Evolutionary conservation across 2,888 invertebrate species (phyloP).

Genomic region (Pterostichus niger): DNA sequence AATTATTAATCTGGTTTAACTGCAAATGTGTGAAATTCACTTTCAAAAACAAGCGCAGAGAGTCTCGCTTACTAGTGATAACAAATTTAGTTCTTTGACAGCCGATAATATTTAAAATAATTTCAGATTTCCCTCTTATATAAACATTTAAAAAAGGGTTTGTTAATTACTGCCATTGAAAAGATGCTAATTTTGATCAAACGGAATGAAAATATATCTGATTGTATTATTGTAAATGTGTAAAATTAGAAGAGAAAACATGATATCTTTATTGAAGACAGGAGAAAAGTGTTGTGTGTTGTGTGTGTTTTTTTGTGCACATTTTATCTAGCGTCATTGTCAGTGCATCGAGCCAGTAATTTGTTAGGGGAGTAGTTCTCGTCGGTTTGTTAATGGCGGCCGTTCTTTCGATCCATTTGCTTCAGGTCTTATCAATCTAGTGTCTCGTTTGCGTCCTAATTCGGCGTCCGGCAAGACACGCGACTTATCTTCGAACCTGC

Average conservation of each 20-base stretch:
- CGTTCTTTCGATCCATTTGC: slow-evolving; percentile 69
- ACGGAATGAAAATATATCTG: too few relatives aligned
- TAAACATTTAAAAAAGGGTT: too few relatives aligned
- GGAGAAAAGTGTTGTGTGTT: slow-evolving; percentile 10
- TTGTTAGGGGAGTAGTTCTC: slow-evolving; percentile 57
- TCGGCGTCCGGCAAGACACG: slow-evolving; percentile 68
- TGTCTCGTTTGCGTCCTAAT: slow-evolving; percentile 70
- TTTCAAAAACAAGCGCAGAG: too few relatives aligned
- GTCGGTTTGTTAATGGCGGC: slow-evolving; percentile 69
- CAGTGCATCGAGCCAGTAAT: slow-evolving; percentile 58
- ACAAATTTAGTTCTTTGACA: too few relatives aligned
- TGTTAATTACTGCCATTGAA: too few relatives aligned
- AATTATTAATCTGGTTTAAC: too few relatives aligned
- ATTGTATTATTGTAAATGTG: neutral
- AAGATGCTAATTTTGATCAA: too few relatives aligned
- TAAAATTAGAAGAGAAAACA: slow-evolving; percentile 13
- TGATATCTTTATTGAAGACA: neutral
- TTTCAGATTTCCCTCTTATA: too few relatives aligned
- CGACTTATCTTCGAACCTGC: slow-evolving; percentile 69
- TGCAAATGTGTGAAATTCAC: too few relatives aligned
- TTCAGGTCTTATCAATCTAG: slow-evolving; percentile 69
- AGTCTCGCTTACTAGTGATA: too few relatives aligned
- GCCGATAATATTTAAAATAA: too few relatives aligned
- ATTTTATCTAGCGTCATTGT: slow-evolving; percentile 57
- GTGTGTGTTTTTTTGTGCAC: slow-evolving; percentile 34